These are phyloP conservation scores for Synergus laeviventris DNA, from an alignment of 2,888 invertebrate species.

Conservation along the genomic window DNA sequence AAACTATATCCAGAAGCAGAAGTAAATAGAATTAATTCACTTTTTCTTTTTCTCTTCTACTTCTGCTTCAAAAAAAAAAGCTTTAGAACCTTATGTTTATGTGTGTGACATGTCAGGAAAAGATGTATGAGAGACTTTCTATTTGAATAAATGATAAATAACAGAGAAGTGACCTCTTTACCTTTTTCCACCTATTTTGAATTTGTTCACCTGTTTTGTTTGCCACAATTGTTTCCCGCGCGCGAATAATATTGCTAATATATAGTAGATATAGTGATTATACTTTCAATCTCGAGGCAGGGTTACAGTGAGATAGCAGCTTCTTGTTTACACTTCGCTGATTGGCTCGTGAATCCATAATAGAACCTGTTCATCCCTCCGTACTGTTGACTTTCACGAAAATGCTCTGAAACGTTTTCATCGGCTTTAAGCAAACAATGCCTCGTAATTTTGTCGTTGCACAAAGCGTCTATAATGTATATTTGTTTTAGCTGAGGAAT, in stretches of 20 bases:
- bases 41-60: too few relatives aligned
- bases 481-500: neutral
- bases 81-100: neutral
- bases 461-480: neutral
- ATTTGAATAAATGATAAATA: too few relatives aligned
- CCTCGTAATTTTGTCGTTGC: constrained; percentile 1
- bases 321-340: constrained; percentile 47
- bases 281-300: neutral
- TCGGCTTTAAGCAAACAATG: constrained; percentile 2
- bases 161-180: too few relatives aligned
- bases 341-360: constrained; percentile 52
- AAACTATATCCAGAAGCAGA: neutral
- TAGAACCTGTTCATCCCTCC: constrained; percentile 40
- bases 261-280: neutral
- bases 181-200: too few relatives aligned
- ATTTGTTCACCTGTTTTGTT: too few relatives aligned
- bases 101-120: too few relatives aligned
- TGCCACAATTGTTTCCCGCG: too few relatives aligned
- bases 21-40: neutral
- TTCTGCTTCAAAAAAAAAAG: too few relatives aligned
- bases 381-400: neutral
- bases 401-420: constrained; percentile 2
- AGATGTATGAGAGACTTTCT: too few relatives aligned
- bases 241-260: too few relatives aligned
- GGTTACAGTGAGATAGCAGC: neutral